Conservation (phyloP, 2,797 vertebrate species). For the Thaleichthys pacificus region DNA sequence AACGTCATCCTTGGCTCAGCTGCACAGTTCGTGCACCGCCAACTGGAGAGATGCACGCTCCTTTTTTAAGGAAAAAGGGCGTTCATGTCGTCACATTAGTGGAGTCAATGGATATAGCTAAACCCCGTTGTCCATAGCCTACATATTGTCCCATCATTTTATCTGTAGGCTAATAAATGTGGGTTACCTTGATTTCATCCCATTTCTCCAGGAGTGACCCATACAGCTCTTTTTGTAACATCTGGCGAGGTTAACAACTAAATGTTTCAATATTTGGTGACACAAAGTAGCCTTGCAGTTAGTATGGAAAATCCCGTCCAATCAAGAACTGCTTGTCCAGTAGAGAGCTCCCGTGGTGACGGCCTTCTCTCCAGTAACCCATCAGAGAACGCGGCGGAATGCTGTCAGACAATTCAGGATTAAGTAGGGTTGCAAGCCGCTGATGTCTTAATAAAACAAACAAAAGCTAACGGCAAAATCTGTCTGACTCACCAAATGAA, state of each 20-base stretch:
- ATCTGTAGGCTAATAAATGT: not conserved
- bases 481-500: conserved; percentile 20
- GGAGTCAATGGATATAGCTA: not conserved
- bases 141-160: conserved; percentile 45
- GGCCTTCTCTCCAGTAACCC: conserved; percentile 20
- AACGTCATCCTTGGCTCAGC: conserved; percentile 34
- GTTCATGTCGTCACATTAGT: conserved; percentile 40
- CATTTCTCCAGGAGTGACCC: not conserved
- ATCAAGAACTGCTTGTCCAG: not conserved
- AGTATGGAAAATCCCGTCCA: conserved; percentile 26
- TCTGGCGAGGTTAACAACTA: conserved; percentile 43
- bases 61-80: conserved; percentile 35
- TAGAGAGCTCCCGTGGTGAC: not conserved
- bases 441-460: conserved; percentile 57
- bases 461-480: conserved; percentile 36
- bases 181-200: not conserved
- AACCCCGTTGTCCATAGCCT: not conserved
- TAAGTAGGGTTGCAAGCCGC: conserved; percentile 31
- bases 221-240: conserved; percentile 25
- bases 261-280: conserved; percentile 13
- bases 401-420: conserved; percentile 40
- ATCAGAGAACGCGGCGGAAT: conserved; percentile 25
- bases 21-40: conserved; percentile 21
- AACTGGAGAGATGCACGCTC: conserved; percentile 11
- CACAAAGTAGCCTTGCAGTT: conserved; percentile 7